Conservation (phyloP, 2,888 invertebrate species). For the Schizaphis graminum region DNA sequence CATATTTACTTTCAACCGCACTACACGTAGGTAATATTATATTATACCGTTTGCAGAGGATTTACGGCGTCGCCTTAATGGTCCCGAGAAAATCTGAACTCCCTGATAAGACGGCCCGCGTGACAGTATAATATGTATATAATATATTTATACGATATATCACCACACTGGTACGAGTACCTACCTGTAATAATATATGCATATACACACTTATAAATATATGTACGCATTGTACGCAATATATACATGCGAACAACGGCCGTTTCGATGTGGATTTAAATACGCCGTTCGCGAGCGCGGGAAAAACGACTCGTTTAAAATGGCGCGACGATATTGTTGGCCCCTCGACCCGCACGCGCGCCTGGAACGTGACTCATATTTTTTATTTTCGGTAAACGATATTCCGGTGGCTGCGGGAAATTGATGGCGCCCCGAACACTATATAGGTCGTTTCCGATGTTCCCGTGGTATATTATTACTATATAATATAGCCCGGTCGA, state of each 20-base stretch:
- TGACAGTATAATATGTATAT: no score
- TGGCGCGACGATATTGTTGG: background rate
- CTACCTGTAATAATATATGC: background rate
- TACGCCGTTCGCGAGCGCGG: background rate
- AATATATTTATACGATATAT: background rate
- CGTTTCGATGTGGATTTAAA: background rate
- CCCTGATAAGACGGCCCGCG: background rate
- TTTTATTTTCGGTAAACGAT: slow-evolving; percentile 11
- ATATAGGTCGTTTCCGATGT: background rate
- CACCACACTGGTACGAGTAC: background rate
- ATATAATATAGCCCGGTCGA: background rate
- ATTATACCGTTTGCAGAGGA: background rate
- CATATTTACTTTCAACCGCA: background rate
- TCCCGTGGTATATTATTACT: background rate
- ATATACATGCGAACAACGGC: background rate
- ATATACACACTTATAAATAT: background rate
- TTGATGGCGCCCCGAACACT: no score
- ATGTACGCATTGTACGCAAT: background rate
- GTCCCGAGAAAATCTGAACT: background rate
- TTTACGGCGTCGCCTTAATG: background rate
- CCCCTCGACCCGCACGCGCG: background rate
- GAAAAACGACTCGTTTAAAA: background rate
- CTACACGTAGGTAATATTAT: background rate
- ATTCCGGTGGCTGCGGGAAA: background rate
- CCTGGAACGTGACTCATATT: background rate